Base-by-base conservation (phyloP, 2,888 invertebrate species). In the Lasioglossum morio region DNA sequence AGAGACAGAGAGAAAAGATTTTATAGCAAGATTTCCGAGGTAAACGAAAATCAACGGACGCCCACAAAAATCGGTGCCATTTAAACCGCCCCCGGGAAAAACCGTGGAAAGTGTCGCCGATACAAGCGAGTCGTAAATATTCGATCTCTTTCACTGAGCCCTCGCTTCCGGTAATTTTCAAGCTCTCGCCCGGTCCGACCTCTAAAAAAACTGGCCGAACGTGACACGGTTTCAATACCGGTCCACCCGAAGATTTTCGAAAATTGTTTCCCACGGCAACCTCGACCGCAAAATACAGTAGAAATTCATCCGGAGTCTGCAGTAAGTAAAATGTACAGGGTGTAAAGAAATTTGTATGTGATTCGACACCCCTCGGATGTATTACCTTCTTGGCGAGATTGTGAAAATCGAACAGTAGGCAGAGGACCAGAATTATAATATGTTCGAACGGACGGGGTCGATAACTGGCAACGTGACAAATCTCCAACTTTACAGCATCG, bases 1-100 rank as follows among this genome's bases (percentile, higher is more conserved):
- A 4, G 14, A 7, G 34, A 16, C 23, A 3, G 34, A 66, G 34
- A 23, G 19, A 10, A 30, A 69, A 72, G 82, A 87, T 87, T 85
- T 89, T 89, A 79, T 81, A 81, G 76, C 48, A 74, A 75, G 30
- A 73, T 60, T 81, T 81, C 81, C 70, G n/a, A 30, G 57, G 66
- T 53, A 66, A 84, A 88, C 75, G 81, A 82, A 84, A 87, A 82
- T 82, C 72, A 72, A 69, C 37, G 72, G 30, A 60, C 72, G 60
- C 8, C 76, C 79, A 60, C 72, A 60, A 73, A 79, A 83, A 81
- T 80, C 72, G 34, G 63, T 37, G 73, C 40, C 57, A 12, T 72
- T 77, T 77, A 40, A 79, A 76, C 30, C 74, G 53, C 69, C 77
- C 5, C 66, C 14, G 46, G 34, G 53, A 27, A 10, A 30, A 23